Evolutionary conservation across 2,113 vertebrate species (phyloP), one percentile per base, ranked within the genome.

Genomic region (Boulengeromyrus knoepffleri): DNA sequence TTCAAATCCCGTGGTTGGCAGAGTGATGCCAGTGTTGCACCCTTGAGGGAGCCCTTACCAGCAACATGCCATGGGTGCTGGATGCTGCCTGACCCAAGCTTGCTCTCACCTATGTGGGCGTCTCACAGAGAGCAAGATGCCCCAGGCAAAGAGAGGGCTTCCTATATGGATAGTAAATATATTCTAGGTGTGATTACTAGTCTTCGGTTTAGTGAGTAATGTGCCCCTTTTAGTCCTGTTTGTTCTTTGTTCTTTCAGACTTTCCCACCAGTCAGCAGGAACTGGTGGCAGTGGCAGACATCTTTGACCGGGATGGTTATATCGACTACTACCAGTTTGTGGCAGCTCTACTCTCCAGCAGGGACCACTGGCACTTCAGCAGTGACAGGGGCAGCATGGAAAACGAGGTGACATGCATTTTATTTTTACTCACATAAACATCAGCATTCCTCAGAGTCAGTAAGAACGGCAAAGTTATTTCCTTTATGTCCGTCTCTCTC

Each of bases 321-420:
- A 99, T 99, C 21, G 99, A 99, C 93, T 99, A 99, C 92, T 99
- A 99, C 2, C 98, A 99, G 93, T 99, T 99, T 36, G 98, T 99
- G 87, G 98, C 98, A 5, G 98, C 99, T 45, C 96, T 99, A 70
- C 99, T 99, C 66, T 98, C 98, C 89, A 99, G 98, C 95, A 99
- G 99, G 90, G 99, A 99, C 3, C 98, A 98, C 89, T 99, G 99
- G 94, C 96, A 97, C 89, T 98, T 98, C 49, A 99, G 97, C 91
- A 99, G 98, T 0, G 99, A 99, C 0, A 98, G 98, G 0, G 98
- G 99, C 89, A 99, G 99, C 95, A 99, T 99, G 0, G 98, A 99
- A 93, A 98, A 99, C 36, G 99, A 99, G 97, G 99, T 99, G 91
- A 80, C 24, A 53, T 62, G 84, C 27, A 49, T 1, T 47, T 85